phyloP scores from a whole-genome alignment of 2,797 vertebrate species.

The Rousettus madagascariensis region DNA sequence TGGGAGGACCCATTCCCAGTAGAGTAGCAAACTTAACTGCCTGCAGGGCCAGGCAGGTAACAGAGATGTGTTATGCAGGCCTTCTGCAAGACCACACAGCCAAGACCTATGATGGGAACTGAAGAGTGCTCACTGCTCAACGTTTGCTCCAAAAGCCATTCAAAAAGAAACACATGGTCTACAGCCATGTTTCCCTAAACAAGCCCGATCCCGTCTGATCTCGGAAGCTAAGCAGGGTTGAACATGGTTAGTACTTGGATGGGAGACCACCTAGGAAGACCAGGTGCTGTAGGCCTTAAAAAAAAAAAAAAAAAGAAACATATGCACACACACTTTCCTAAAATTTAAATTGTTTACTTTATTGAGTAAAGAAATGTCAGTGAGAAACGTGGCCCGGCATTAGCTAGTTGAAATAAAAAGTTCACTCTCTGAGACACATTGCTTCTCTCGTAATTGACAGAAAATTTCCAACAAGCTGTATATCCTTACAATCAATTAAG shows the following conservation, averaged over 20 bases:
- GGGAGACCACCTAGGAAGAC: no score
- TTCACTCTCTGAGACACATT: neutral
- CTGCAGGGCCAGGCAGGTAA: no score
- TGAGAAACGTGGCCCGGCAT: neutral
- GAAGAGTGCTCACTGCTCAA: neutral
- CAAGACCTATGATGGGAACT: neutral
- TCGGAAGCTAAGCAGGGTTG: no score
- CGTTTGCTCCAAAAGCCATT: neutral
- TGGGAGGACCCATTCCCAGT: neutral
- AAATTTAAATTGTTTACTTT: neutral
- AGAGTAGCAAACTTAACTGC: neutral
- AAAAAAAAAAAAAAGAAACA: no score
- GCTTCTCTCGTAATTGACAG: neutral
- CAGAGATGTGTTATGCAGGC: neutral
- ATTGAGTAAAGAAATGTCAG: neutral
- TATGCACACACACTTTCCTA: neutral
- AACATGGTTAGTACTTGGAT: no score
- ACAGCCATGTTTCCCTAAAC: no score
- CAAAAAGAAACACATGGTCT: neutral
- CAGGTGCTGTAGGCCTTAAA: no score
- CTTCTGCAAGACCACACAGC: neutral
- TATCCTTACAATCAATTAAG: neutral
- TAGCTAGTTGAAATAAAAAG: conserved; percentile 8
- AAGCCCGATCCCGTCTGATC: no score
- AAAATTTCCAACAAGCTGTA: neutral